Conservation (phyloP, 2,888 invertebrate species). For the Caenorhabditis doughertyi region DNA sequence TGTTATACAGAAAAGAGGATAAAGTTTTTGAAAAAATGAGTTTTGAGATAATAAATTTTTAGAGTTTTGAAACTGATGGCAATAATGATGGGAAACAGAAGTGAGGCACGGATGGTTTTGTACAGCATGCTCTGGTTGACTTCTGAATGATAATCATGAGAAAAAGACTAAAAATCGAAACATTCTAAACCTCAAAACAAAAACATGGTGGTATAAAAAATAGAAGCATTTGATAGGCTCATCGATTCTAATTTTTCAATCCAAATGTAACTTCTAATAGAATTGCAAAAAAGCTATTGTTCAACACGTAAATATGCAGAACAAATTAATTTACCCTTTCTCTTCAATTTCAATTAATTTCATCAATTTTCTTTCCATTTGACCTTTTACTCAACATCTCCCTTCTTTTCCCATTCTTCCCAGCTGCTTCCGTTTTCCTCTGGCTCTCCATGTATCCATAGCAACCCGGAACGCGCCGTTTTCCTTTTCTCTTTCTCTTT, state of each 20-base stretch:
- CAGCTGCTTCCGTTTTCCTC: slow-evolving; percentile 10
- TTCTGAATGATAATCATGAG: neutral
- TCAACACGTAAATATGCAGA: no score
- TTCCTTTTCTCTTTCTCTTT: neutral
- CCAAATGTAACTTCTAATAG: no score
- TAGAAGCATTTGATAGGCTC: no score
- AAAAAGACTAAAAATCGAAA: no score
- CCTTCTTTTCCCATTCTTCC: neutral
- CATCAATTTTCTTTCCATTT: neutral
- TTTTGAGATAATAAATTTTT: neutral
- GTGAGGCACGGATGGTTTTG: no score
- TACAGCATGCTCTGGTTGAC: neutral
- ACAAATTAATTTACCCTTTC: neutral
- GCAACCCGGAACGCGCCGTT: slow-evolving; percentile 16
- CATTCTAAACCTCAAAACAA: no score
- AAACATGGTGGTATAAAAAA: no score
- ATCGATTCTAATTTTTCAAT: no score
- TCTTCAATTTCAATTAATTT: neutral
- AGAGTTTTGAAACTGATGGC: neutral
- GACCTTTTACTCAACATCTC: slow-evolving; percentile 2
- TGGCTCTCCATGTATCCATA: slow-evolving; percentile 6
- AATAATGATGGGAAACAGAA: neutral
- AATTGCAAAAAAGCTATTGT: no score
- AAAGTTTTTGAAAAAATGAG: neutral
- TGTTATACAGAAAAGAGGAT: neutral